Evolutionary conservation across 2,113 vertebrate species (phyloP).

Genomic region (Prionailurus viverrinus): DNA sequence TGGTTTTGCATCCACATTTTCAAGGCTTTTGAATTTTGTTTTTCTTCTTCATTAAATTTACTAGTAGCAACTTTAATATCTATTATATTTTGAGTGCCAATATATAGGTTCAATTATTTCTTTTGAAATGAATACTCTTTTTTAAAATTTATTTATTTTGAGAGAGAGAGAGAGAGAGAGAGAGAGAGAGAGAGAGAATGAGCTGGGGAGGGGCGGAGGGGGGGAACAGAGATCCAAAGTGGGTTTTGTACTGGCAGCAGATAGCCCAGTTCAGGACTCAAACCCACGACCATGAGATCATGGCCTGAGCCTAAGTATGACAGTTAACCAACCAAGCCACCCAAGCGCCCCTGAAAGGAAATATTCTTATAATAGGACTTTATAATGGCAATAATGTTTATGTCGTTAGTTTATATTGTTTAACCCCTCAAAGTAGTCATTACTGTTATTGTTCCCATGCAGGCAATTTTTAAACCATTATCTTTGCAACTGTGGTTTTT

Average conservation of each 20-base stretch:
- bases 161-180: too few relatives aligned
- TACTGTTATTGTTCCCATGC: not conserved
- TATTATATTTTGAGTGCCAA: not conserved
- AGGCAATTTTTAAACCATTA: not conserved
- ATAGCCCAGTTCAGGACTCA: too few relatives aligned
- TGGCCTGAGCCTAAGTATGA: too few relatives aligned
- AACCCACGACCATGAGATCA: too few relatives aligned
- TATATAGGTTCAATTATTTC: not conserved
- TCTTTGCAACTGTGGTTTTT: not conserved
- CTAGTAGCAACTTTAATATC: not conserved
- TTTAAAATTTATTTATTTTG: too few relatives aligned
- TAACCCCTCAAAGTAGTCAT: not conserved
- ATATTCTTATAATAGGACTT: not conserved
- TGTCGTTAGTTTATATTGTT: conserved; percentile 12
- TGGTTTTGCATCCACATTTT: not conserved
- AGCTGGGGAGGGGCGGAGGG: too few relatives aligned
- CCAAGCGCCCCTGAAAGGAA: not conserved
- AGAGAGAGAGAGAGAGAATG: too few relatives aligned
- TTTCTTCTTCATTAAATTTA: not conserved
- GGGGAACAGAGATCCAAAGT: too few relatives aligned
- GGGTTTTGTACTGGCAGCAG: too few relatives aligned
- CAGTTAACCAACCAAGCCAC: too few relatives aligned
- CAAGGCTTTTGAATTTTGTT: not conserved
- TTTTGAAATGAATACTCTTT: not conserved
- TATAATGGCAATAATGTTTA: not conserved